A percentile compares a stretch with the other conserved stretches of the same genome.
phyloP scores from a whole-genome alignment of 1,140 invertebrate species.

The Anastatus disparis region DNA sequence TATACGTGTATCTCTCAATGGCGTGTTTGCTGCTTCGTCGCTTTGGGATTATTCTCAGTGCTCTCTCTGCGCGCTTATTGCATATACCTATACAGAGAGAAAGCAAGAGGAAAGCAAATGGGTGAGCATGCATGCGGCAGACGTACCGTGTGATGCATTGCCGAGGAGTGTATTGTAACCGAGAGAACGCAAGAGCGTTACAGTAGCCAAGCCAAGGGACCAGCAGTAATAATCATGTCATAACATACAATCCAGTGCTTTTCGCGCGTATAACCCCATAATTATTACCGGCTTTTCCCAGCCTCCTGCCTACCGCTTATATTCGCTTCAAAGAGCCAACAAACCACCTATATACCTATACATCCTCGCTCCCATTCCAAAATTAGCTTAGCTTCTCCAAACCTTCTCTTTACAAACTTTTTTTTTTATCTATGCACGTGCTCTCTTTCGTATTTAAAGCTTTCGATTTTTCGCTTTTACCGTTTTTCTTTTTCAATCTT shows the following conservation, averaged over 20 bases:
- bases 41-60: conserved; percentile 32
- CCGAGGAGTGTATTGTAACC: conserved; percentile 32
- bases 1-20: not conserved
- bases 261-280: conserved; percentile 8
- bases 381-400: too few relatives aligned
- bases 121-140: conserved; percentile 13
- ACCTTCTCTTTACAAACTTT: too few relatives aligned
- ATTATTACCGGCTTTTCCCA: conserved; percentile 8
- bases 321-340: too few relatives aligned
- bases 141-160: conserved; percentile 32
- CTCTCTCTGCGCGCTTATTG: conserved; percentile 12
- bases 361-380: too few relatives aligned
- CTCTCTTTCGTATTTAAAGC: too few relatives aligned
- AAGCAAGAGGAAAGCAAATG: too few relatives aligned
- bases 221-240: conserved; percentile 36
- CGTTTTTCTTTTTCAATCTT: too few relatives aligned
- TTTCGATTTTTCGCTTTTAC: too few relatives aligned
- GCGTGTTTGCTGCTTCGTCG: conserved; percentile 28
- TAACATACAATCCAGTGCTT: conserved; percentile 28
- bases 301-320: not conserved
- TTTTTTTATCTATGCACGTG: too few relatives aligned
- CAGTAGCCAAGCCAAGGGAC: not conserved
- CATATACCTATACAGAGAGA: too few relatives aligned
- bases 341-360: too few relatives aligned
- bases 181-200: not conserved